phyloP scores from a whole-genome alignment of 2,113 vertebrate genomes.

The Lethenteron reissneri region DNA sequence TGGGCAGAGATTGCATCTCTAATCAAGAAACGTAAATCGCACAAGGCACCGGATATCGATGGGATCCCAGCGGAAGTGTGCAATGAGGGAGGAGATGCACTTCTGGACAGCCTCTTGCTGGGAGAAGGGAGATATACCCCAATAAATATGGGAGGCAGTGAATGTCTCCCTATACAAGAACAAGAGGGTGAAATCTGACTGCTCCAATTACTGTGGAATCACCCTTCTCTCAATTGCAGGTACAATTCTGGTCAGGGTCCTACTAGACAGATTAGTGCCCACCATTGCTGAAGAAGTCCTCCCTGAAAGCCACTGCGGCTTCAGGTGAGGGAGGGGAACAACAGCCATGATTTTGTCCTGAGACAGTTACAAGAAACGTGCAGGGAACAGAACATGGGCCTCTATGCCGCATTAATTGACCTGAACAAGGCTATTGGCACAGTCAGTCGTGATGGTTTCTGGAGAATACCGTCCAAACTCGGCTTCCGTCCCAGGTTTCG shows the following conservation, averaged over 20 bases:
- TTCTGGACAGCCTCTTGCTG: background rate
- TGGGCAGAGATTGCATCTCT: background rate
- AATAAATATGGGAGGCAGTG: background rate
- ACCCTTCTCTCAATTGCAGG: background rate
- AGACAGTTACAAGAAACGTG: background rate
- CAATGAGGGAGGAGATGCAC: background rate
- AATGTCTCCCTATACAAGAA: background rate
- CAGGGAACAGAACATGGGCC: background rate
- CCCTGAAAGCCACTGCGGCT: background rate
- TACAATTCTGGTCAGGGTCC: background rate
- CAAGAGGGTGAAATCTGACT: background rate
- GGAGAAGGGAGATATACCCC: background rate
- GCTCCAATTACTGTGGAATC: slow-evolving; percentile 1
- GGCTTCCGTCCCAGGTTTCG: background rate
- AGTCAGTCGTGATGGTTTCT: background rate
- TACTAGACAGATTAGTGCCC: background rate
- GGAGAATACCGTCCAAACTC: background rate
- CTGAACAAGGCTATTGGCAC: background rate
- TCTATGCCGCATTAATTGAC: background rate
- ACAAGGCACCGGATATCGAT: background rate
- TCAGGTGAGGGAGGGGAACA: background rate
- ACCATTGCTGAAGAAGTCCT: background rate
- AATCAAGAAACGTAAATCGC: background rate
- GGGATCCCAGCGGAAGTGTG: background rate
- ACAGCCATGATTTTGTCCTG: background rate